Conservation (phyloP, 2,797 vertebrate genomes). For the Sparus aurata region DNA sequence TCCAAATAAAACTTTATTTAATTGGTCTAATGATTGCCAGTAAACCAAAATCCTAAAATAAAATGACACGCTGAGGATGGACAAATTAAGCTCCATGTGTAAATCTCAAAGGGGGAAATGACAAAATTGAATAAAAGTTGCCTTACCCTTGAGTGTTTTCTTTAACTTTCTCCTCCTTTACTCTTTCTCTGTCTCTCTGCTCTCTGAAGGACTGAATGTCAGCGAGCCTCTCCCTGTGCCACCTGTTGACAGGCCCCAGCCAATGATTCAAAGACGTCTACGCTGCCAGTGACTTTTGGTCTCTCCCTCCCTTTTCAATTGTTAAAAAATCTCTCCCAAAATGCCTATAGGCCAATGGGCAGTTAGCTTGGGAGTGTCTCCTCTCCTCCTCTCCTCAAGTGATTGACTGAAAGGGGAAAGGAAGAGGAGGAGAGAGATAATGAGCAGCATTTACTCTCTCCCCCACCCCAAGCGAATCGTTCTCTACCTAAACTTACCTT, state of each 20-base stretch:
- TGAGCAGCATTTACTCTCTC: slow-evolving; percentile 65
- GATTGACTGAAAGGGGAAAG: slow-evolving; percentile 58
- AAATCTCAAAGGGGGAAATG: not conserved
- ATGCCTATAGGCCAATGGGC: slow-evolving; percentile 83
- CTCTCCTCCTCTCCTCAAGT: slow-evolving; percentile 64
- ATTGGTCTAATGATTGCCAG: not conserved
- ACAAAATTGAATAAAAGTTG: not conserved
- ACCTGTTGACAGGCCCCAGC: slow-evolving; percentile 83
- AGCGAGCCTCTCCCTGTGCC: slow-evolving; percentile 64
- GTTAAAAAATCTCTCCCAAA: slow-evolving; percentile 80
- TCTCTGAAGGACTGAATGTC: slow-evolving; percentile 48
- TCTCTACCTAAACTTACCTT: slow-evolving; percentile 34
- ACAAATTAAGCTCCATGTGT: not conserved
- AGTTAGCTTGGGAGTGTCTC: slow-evolving; percentile 81
- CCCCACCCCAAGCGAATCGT: slow-evolving; percentile 51
- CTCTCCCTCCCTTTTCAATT: slow-evolving; percentile 66
- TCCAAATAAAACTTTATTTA: not conserved
- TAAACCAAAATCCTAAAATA: not conserved
- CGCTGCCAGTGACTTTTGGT: slow-evolving; percentile 58
- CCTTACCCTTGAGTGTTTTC: slow-evolving; percentile 76
- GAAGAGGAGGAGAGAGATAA: slow-evolving; percentile 64
- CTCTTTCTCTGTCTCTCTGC: slow-evolving; percentile 47
- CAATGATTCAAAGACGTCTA: slow-evolving; percentile 62
- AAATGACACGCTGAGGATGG: not conserved
- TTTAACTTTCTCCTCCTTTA: slow-evolving; percentile 49